Conservation (phyloP, 2,888 invertebrate species). For the Ophioninae sp. region DNA sequence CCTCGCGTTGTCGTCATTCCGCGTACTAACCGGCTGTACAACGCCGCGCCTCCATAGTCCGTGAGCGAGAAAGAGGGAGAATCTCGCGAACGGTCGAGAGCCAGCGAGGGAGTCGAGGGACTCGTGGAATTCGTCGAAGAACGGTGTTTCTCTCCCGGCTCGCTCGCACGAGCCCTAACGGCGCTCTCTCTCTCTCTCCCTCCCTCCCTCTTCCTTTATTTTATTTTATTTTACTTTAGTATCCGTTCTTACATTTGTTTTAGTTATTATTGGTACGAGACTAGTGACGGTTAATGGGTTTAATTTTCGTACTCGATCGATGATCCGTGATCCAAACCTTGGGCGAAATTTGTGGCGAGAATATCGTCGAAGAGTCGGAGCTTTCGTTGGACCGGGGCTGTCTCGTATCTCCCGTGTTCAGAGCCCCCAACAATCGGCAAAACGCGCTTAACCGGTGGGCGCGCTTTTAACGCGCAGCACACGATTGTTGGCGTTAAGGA, state of each 20-base stretch:
- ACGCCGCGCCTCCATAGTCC: constrained; percentile 19
- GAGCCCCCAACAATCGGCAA: too few relatives aligned
- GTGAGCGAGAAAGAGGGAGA: constrained; percentile 37
- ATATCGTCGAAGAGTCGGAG: constrained; percentile 1
- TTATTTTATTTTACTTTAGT: too few relatives aligned
- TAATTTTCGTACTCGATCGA: too few relatives aligned
- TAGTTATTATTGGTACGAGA: too few relatives aligned
- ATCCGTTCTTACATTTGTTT: too few relatives aligned
- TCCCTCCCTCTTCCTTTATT: too few relatives aligned
- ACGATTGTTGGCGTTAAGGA: too few relatives aligned
- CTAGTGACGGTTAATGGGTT: too few relatives aligned
- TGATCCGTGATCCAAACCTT: too few relatives aligned
- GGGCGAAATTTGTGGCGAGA: not conserved
- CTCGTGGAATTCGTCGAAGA: constrained; percentile 63
- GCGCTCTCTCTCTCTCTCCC: not conserved
- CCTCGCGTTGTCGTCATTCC: constrained; percentile 63
- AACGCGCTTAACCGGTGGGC: not conserved
- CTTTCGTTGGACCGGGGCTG: too few relatives aligned
- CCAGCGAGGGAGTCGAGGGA: constrained; percentile 49
- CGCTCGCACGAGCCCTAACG: constrained; percentile 49
- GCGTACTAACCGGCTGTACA: constrained; percentile 54
- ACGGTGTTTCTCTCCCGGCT: constrained; percentile 62
- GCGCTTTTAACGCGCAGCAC: too few relatives aligned
- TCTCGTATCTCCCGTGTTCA: too few relatives aligned
- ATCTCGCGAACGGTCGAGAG: constrained; percentile 33